phyloP scores from a whole-genome alignment of 2,113 vertebrate genomes.

The Perca flavescens region DNA sequence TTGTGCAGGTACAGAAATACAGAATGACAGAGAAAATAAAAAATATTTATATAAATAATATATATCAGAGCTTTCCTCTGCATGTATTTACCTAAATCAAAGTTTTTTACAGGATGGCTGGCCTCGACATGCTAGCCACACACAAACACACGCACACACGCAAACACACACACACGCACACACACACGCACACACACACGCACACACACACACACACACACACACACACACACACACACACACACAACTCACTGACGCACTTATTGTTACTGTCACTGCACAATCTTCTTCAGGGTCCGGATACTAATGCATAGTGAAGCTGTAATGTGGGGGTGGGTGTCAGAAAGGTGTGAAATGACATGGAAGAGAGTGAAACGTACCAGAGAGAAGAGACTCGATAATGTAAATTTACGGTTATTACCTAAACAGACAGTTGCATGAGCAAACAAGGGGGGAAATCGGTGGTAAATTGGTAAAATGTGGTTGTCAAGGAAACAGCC shows the following conservation, averaged over 20 bases:
- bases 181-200: neutral
- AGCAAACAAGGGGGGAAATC: slow-evolving; percentile 2
- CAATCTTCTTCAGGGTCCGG: slow-evolving; percentile 24
- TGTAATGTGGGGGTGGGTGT: slow-evolving; percentile 35
- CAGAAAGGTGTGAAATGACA: slow-evolving; percentile 61
- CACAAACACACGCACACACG: no score
- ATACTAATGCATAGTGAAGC: slow-evolving; percentile 38
- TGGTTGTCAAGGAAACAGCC: slow-evolving; percentile 78
- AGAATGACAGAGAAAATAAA: neutral
- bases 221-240: neutral
- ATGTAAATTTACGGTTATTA: slow-evolving; percentile 14
- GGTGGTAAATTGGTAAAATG: slow-evolving; percentile 49
- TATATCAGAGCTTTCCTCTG: neutral
- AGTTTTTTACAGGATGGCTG: neutral
- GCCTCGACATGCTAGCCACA: neutral
- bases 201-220: no score
- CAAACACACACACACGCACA: no score
- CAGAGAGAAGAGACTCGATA: neutral
- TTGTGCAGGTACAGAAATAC: neutral
- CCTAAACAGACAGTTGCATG: slow-evolving; percentile 23
- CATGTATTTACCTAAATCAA: neutral
- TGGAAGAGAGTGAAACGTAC: slow-evolving; percentile 17
- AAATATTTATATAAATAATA: neutral
- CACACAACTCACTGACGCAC: neutral
- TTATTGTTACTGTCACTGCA: slow-evolving; percentile 22